Evolutionary conservation across 2,888 invertebrate genomes (phyloP), one percentile per base, ranked within the genome.

Genomic region (Theretra japonica): DNA sequence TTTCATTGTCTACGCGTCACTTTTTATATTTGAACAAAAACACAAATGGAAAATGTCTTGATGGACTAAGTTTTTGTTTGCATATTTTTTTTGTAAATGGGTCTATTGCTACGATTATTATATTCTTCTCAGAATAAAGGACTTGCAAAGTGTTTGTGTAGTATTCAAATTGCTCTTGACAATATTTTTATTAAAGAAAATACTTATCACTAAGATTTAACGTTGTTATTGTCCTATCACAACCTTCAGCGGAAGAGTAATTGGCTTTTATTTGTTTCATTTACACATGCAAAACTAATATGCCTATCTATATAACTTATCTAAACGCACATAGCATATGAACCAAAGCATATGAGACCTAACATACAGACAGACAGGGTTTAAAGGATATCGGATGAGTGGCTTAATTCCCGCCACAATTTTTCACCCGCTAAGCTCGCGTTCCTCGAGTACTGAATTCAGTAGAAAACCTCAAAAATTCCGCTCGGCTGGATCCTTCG

Each of bases 381-480:
- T 65, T 21, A 41, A 41, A 41, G 41, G 41, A 33, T n/a, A 62
- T 62, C 33, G 3, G 59, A 19, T 17, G 30, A 30, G 33, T n/a
- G 21, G n/a, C 60, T n/a, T 62, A 62, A 62, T 62, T 58, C 57
- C 15, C 17, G 28, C n/a, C 41, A 62, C 33, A 30, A 41, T 41
- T 41, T 65, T 41, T 65, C 41, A 41, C 28, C 2, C 62, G 19
- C 11, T 41, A 65, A 62, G 30, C 60, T n/a, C n/a, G 58, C 58
- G 58, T 33, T 23, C 41, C 41, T 62, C 33, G n/a, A 28, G 30
- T 41, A 65, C 53, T n/a, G n/a, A 41, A 65, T 65, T 21, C 62
- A 41, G 41, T 21, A 19, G 41, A 23, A 62, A 62, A 65, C 62
- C 62, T 65, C 62, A 21, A 65, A 65, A 65, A 65, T 65, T 65